Conservation (phyloP, 2,113 vertebrate species). For the Platichthys flesus region DNA sequence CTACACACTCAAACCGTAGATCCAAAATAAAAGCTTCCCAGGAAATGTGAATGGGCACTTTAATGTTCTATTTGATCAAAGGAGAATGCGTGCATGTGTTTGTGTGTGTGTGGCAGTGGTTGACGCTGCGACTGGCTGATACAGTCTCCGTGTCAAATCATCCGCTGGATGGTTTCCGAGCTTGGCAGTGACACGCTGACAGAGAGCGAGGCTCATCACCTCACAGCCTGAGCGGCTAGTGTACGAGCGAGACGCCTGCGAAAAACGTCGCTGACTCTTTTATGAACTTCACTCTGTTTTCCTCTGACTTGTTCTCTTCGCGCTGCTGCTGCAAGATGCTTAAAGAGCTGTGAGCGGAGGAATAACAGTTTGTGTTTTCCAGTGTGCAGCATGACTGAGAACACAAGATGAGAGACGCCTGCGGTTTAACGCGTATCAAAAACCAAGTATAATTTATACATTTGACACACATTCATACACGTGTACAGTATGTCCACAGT, state of each 20-base stretch:
- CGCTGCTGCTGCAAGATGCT: background rate
- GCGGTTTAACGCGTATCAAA: background rate
- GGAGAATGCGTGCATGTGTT: background rate
- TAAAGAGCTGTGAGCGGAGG: background rate
- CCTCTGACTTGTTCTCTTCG: background rate
- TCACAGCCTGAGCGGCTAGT: constrained; percentile 13
- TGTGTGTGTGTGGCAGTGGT: background rate
- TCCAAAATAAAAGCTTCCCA: background rate
- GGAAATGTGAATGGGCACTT: background rate
- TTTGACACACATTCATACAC: background rate
- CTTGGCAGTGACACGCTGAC: constrained; percentile 29
- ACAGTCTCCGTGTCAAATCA: constrained; percentile 41
- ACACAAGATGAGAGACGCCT: background rate
- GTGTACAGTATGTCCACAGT: background rate
- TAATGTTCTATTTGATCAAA: background rate
- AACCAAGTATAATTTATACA: background rate
- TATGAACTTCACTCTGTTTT: constrained; percentile 30
- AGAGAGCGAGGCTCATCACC: constrained; percentile 26
- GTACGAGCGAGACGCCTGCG: background rate
- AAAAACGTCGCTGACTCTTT: constrained; percentile 39
- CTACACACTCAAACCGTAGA: background rate
- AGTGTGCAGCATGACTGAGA: background rate
- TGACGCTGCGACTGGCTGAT: constrained; percentile 7
- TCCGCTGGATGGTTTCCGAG: constrained; percentile 44
- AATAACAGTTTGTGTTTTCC: background rate